Percentiles rank a stretch among this genome's conserved stretches.
These are phyloP conservation scores for Andrena hattorfiana DNA, from an alignment of 2,888 invertebrate species.

Conservation along the genomic window DNA sequence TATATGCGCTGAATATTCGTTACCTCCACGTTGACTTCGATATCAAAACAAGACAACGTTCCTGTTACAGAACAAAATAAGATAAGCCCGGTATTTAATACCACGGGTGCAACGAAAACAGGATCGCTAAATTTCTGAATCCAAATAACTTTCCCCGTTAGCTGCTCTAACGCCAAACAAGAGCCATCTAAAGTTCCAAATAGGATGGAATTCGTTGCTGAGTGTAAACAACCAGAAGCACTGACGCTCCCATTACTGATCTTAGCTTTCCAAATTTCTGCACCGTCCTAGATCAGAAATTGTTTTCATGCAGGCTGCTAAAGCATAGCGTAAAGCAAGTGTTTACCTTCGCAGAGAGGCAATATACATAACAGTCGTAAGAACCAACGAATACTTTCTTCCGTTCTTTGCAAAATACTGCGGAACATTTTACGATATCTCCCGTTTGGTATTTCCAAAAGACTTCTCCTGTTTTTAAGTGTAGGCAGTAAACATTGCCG, in stretches of 20 bases:
- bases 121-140: conserved; percentile 87
- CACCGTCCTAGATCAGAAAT: conserved; percentile 85
- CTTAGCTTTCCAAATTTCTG: conserved; percentile 79
- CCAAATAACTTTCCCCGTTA: conserved; percentile 87
- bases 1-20: conserved; percentile 79
- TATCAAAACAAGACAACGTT: conserved; percentile 71
- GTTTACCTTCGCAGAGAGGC: conserved; percentile 86
- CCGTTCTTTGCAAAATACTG: conserved; percentile 83
- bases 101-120: conserved; percentile 88
- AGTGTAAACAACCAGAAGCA: conserved; percentile 84
- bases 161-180: conserved; percentile 86
- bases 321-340: not conserved
- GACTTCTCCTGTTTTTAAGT: conserved; percentile 86
- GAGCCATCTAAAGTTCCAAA: conserved; percentile 88
- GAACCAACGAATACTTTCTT: conserved; percentile 89
- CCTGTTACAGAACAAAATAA: conserved; percentile 85
- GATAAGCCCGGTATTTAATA: conserved; percentile 86
- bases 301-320: conserved; percentile 13
- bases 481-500: conserved; percentile 89
- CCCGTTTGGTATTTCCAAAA: conserved; percentile 88
- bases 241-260: conserved; percentile 86
- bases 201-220: conserved; percentile 78
- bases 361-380: conserved; percentile 89
- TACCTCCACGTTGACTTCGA: conserved; percentile 68
- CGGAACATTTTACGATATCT: conserved; percentile 89